These are phyloP conservation scores for Pseudoatta argentina DNA, from an alignment of 1,140 invertebrate genomes.

Conservation along the genomic window DNA sequence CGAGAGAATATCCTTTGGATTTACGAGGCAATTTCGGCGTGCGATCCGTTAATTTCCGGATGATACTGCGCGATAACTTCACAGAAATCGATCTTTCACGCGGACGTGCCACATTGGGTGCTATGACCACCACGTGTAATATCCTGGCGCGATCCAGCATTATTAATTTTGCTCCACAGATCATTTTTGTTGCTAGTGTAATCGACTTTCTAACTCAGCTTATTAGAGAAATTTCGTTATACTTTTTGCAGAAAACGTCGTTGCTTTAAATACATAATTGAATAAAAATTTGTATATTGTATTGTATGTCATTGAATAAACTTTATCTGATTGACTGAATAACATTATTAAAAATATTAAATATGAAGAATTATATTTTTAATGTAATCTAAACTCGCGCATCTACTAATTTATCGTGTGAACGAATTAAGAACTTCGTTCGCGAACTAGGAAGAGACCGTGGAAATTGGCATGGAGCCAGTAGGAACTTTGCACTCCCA, in stretches of 20 bases:
- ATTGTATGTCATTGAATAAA: not conserved
- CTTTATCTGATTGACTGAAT: not conserved
- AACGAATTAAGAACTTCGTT: slow-evolving; percentile 66
- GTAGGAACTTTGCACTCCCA: slow-evolving; percentile 71
- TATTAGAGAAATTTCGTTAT: not conserved
- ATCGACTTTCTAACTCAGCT: not conserved
- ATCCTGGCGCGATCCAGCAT: slow-evolving; percentile 41
- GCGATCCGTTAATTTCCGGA: slow-evolving; percentile 78
- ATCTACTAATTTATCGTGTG: slow-evolving; percentile 72
- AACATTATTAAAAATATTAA: slow-evolving; percentile 14
- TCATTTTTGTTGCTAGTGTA: not conserved
- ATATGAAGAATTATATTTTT: slow-evolving; percentile 4
- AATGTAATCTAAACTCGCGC: not conserved
- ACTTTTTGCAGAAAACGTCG: not conserved
- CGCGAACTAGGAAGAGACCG: slow-evolving; percentile 71
- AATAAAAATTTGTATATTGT: not conserved
- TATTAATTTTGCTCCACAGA: slow-evolving; percentile 63
- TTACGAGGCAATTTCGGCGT: slow-evolving; percentile 80
- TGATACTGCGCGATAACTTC: slow-evolving; percentile 74
- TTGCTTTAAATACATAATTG: not conserved
- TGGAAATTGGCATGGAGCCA: slow-evolving; percentile 76
- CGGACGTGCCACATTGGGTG: not conserved
- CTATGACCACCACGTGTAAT: slow-evolving; percentile 7
- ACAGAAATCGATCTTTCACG: slow-evolving; percentile 73
- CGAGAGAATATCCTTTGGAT: slow-evolving; percentile 56